Evolutionary conservation across 2,888 invertebrate genomes (phyloP).

Genomic region (Galerucella pusilla): DNA sequence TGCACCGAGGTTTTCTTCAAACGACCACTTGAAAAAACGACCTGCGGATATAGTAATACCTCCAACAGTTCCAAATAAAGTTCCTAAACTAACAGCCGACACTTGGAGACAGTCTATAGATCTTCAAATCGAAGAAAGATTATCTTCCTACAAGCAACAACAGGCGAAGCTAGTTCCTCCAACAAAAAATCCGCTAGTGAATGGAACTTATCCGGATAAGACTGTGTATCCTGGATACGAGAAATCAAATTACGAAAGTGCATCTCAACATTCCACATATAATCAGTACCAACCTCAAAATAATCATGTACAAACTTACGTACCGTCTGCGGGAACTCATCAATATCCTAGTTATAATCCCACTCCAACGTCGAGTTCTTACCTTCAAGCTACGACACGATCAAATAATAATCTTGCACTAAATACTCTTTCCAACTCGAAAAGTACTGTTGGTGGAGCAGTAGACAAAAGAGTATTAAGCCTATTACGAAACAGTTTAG

Average conservation of each 20-base stretch:
- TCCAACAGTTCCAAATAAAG: conserved; percentile 63
- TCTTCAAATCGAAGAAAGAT: conserved; percentile 68
- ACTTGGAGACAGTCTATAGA: conserved; percentile 69
- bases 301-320: conserved; percentile 59
- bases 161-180: conserved; percentile 45
- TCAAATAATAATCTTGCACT: conserved; percentile 55
- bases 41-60: conserved; percentile 57
- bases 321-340: conserved; percentile 58
- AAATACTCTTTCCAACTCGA: conserved; percentile 47
- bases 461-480: conserved; percentile 79
- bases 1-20: conserved; percentile 30
- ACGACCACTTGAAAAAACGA: conserved; percentile 58
- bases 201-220: conserved; percentile 49
- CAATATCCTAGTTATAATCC: conserved; percentile 57
- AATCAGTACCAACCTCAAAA: conserved; percentile 54
- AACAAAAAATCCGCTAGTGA: conserved; percentile 25
- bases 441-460: conserved; percentile 64
- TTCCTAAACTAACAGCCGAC: conserved; percentile 65
- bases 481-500: conserved; percentile 77
- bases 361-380: conserved; percentile 47
- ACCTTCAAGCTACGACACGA: conserved; percentile 52
- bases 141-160: conserved; percentile 63
- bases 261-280: conserved; percentile 45
- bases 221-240: conserved; percentile 52
- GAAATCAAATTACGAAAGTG: conserved; percentile 52